Percentiles rank a stretch among this genome's conserved stretches.
phyloP scores from a whole-genome alignment of 2,888 invertebrate genomes.

The Tetranychus truncatus region DNA sequence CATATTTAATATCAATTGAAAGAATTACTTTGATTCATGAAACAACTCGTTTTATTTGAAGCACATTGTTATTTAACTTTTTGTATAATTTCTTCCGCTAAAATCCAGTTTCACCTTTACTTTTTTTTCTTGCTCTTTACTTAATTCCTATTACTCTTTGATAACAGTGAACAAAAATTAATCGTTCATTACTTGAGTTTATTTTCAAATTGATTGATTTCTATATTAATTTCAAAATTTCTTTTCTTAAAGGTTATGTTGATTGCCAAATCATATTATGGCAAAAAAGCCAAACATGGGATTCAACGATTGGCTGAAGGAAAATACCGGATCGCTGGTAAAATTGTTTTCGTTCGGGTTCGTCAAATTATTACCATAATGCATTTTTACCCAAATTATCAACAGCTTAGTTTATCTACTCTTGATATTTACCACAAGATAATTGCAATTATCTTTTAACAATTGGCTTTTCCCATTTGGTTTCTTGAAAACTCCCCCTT shows the following conservation, averaged over 20 bases:
- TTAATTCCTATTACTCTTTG: too few species aligned
- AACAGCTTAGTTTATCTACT: background rate
- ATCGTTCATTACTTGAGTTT: background rate
- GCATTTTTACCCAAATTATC: background rate
- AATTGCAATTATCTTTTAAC: too few species aligned
- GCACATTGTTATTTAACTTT: too few species aligned
- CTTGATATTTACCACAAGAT: too few species aligned
- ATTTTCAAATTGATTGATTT: background rate
- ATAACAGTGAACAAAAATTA: too few species aligned
- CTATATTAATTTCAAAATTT: background rate
- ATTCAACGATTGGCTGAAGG: constrained; percentile 41
- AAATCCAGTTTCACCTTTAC: too few species aligned
- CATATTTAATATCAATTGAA: too few species aligned
- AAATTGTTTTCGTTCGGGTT: constrained; percentile 70
- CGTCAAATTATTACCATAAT: constrained; percentile 30
- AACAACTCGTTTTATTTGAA: too few species aligned
- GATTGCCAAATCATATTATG: constrained; percentile 26
- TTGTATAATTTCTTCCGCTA: too few species aligned
- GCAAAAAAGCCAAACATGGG: constrained; percentile 20
- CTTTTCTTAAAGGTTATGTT: constrained; percentile 26
- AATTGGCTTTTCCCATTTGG: background rate
- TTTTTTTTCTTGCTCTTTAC: too few species aligned
- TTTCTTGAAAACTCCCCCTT: too few species aligned
- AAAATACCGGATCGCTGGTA: constrained; percentile 63
- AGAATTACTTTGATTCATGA: too few species aligned